These are phyloP conservation scores for Drosophila trichaetosa DNA, from an alignment of 2,888 invertebrate species.

Conservation along the genomic window DNA sequence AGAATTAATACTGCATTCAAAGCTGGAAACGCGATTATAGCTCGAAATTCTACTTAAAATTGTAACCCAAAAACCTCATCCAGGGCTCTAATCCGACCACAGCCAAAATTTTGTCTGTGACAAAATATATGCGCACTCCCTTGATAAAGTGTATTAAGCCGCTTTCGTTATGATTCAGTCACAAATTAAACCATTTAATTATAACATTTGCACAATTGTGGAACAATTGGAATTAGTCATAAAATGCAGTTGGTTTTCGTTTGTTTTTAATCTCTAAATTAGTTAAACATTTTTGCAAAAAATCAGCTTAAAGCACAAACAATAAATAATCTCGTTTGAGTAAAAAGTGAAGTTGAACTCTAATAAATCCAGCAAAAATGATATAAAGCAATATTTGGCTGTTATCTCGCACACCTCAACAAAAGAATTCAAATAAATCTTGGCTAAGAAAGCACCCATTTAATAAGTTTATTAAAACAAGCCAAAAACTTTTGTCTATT, in stretches of 20 bases:
- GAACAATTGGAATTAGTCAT: slow-evolving; percentile 9
- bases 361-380: neutral
- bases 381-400: neutral
- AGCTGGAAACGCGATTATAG: neutral
- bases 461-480: slow-evolving; percentile 4
- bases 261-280: neutral
- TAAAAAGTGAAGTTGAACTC: neutral
- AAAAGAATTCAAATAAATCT: neutral
- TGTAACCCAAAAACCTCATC: neutral
- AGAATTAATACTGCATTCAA: neutral
- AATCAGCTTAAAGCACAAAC: neutral
- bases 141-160: slow-evolving; percentile 1
- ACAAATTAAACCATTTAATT: slow-evolving; percentile 13
- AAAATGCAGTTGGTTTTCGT: neutral
- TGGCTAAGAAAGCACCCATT: no score
- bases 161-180: slow-evolving; percentile 17
- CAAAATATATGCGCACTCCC: no score
- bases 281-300: neutral
- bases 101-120: no score
- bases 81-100: no score
- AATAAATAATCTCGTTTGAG: neutral
- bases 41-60: neutral
- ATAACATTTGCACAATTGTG: neutral
- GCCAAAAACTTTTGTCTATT: neutral
- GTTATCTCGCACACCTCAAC: neutral